Percentiles rank a stretch among this genome's conserved stretches.
phyloP scores from a whole-genome alignment of 1,140 invertebrate genomes.

The Trichomalopsis sarcophagae region DNA sequence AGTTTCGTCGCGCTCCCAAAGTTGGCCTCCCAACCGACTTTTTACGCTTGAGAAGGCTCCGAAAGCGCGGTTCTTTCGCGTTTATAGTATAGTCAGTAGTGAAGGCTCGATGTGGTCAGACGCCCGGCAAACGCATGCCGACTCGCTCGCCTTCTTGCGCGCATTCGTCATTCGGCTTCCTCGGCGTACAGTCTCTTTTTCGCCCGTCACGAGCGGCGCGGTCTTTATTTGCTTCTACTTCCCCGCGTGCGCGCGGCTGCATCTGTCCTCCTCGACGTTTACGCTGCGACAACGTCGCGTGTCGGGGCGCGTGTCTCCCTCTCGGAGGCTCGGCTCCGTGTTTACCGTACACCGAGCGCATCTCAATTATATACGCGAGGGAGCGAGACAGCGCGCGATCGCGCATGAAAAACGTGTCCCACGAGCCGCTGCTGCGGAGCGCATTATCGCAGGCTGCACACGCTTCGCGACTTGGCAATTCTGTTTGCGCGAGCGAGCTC shows the following conservation, averaged over 20 bases:
- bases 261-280: background rate
- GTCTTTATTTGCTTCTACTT: background rate
- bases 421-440: background rate
- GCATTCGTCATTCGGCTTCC: no score
- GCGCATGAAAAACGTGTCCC: conserved; percentile 26
- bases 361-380: conserved; percentile 1
- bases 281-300: background rate
- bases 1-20: background rate
- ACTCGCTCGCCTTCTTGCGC: no score
- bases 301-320: background rate
- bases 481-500: background rate
- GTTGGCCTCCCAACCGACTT: background rate
- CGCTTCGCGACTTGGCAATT: background rate
- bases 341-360: background rate
- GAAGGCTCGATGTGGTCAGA: no score
- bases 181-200: no score
- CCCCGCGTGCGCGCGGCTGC: background rate
- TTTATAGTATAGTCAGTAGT: no score
- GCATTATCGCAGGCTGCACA: background rate
- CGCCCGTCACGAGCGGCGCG: background rate
- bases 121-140: no score
- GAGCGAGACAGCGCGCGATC: background rate
- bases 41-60: background rate
- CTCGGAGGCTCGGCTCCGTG: background rate
- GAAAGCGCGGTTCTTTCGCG: no score